Evolutionary conservation across 2,113 vertebrate species (phyloP).

Genomic region (Limnothrissa miodon): DNA sequence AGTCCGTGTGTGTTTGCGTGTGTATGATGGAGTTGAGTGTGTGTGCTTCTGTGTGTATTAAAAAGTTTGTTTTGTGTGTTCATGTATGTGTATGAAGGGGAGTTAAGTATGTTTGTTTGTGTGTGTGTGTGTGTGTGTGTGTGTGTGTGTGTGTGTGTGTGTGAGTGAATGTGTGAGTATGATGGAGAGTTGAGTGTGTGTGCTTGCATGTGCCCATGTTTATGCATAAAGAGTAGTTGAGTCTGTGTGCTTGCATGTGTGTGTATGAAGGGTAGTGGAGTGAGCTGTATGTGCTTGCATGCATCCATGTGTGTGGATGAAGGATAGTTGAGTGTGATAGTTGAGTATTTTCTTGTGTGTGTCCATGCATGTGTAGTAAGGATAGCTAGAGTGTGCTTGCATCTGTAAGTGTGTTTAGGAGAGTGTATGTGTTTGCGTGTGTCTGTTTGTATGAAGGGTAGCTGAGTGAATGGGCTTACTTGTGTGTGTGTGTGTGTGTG

Average conservation of each 20-base stretch:
- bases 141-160: slow-evolving; percentile 24
- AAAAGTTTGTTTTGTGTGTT: too few relatives aligned
- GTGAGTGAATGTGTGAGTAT: background rate
- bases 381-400: background rate
- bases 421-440: background rate
- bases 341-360: slow-evolving; percentile 1
- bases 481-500: slow-evolving; percentile 24
- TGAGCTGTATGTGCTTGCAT: slow-evolving; percentile 1
- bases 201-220: background rate
- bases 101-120: background rate
- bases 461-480: too few relatives aligned
- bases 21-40: too few relatives aligned
- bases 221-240: too few relatives aligned
- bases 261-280: slow-evolving; percentile 1
- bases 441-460: background rate
- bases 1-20: too few relatives aligned
- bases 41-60: too few relatives aligned
- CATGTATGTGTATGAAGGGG: background rate
- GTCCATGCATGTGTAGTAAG: background rate
- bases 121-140: too few relatives aligned
- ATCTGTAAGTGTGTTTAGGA: background rate
- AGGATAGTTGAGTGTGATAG: background rate
- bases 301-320: slow-evolving; percentile 15
- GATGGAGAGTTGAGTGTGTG: background rate
- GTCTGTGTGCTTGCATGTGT: background rate